Percentiles rank a stretch among this genome's conserved stretches.
phyloP scores from a whole-genome alignment of 2,797 vertebrate genomes.

The Cyprinella venusta region DNA sequence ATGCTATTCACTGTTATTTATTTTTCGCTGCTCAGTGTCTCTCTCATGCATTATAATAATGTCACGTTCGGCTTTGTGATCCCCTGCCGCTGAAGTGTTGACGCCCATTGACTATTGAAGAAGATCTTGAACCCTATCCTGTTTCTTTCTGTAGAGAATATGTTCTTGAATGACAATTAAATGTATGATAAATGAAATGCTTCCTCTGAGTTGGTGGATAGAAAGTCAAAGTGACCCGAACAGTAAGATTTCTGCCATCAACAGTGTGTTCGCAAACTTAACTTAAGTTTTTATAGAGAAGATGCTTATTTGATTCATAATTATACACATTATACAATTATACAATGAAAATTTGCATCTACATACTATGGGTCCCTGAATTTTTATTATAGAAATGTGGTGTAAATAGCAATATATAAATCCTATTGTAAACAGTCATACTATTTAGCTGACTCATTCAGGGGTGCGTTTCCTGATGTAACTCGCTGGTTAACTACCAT shows the following conservation, averaged over 20 bases:
- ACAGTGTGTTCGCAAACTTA: background rate
- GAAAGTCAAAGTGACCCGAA: conserved; percentile 29
- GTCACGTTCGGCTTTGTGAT: background rate
- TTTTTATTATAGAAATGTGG: background rate
- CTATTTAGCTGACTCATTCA: no score
- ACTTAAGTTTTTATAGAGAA: background rate
- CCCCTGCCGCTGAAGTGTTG: background rate
- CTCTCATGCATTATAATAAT: conserved; percentile 27
- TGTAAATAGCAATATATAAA: background rate
- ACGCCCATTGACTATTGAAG: background rate
- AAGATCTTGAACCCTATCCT: background rate
- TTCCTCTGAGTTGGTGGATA: background rate
- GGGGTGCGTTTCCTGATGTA: no score
- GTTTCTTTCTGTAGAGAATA: conserved; percentile 2
- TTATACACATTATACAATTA: background rate
- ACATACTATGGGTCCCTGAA: background rate
- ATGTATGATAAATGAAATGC: background rate
- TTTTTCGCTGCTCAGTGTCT: background rate
- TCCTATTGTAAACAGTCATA: no score
- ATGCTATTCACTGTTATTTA: background rate
- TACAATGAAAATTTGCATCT: background rate
- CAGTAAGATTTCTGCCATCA: background rate
- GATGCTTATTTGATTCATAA: background rate
- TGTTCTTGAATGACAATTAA: background rate
- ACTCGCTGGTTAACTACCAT: no score